A percentile compares a stretch with the other conserved stretches of the same genome.
Evolutionary conservation across 2,113 vertebrate genomes (phyloP).

Genomic region (Ivindomyrus marchei): DNA sequence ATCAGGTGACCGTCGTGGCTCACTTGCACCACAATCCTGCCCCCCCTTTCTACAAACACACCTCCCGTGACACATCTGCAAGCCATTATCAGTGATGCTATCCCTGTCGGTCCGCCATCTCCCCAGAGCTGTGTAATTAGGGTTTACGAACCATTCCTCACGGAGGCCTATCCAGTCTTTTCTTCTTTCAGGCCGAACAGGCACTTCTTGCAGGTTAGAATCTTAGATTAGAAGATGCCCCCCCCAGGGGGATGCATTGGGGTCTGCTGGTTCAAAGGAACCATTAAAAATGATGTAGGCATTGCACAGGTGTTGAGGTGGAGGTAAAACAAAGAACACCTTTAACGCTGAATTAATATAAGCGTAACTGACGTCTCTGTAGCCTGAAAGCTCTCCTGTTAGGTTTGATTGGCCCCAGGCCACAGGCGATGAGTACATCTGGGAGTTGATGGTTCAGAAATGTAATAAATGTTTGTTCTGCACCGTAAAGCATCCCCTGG

Average conservation of each 20-base stretch:
- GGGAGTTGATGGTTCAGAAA: neutral
- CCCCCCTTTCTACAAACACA: neutral
- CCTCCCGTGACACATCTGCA: constrained; percentile 49
- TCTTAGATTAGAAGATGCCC: constrained; percentile 8
- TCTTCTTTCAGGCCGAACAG: neutral
- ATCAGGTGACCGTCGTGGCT: constrained; percentile 17
- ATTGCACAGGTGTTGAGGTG: neutral
- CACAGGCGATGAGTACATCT: neutral
- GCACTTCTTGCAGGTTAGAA: constrained; percentile 5
- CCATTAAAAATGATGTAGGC: neutral
- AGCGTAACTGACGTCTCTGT: neutral
- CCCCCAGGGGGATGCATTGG: neutral
- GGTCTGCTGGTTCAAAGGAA: neutral
- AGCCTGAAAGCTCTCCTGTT: neutral
- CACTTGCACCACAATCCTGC: neutral
- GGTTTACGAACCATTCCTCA: constrained; percentile 58
- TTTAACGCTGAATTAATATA: neutral
- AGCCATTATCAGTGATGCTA: constrained; percentile 51
- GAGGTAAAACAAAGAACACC: neutral
- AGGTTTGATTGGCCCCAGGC: neutral
- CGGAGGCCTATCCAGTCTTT: constrained; percentile 48
- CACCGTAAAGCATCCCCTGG: neutral
- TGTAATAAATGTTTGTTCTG: neutral
- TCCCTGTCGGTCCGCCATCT: constrained; percentile 30
- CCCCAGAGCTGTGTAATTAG: constrained; percentile 52